These are phyloP conservation scores for Poicephalus gulielmi DNA, from an alignment of 2,113 vertebrate genomes.

Conservation along the genomic window DNA sequence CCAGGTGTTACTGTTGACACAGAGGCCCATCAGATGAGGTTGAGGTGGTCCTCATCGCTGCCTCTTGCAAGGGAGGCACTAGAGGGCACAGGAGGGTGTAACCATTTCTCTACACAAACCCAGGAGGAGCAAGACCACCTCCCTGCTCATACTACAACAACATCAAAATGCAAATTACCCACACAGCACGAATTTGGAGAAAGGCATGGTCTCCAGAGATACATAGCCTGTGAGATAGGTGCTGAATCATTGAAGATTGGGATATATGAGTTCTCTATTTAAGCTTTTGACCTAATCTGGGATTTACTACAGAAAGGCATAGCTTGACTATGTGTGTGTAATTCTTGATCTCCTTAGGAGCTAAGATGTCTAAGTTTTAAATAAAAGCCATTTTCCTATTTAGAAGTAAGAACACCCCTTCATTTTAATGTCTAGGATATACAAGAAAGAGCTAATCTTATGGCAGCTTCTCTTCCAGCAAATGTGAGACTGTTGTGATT, in stretches of 20 bases:
- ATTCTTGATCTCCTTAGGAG: background rate
- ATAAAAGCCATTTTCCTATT: background rate
- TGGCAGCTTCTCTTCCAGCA: background rate
- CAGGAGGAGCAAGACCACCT: accelerated
- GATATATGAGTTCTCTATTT: background rate
- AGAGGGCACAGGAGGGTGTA: background rate
- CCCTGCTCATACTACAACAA: accelerated
- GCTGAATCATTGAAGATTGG: background rate
- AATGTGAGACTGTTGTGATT: background rate
- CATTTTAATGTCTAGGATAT: background rate
- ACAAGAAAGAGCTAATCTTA: background rate
- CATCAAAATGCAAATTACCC: background rate
- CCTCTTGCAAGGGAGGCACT: background rate
- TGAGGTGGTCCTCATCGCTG: background rate
- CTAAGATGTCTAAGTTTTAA: background rate
- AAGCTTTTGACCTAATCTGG: background rate
- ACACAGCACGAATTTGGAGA: background rate
- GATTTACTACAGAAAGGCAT: background rate
- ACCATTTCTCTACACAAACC: background rate
- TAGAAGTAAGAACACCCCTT: background rate
- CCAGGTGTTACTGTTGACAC: background rate
- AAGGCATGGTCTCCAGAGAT: background rate
- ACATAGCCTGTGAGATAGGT: background rate
- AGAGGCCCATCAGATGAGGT: accelerated
- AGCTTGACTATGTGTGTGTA: accelerated